Base-by-base conservation (phyloP, 1,140 invertebrate species). In the Diorhabda sublineata region DNA sequence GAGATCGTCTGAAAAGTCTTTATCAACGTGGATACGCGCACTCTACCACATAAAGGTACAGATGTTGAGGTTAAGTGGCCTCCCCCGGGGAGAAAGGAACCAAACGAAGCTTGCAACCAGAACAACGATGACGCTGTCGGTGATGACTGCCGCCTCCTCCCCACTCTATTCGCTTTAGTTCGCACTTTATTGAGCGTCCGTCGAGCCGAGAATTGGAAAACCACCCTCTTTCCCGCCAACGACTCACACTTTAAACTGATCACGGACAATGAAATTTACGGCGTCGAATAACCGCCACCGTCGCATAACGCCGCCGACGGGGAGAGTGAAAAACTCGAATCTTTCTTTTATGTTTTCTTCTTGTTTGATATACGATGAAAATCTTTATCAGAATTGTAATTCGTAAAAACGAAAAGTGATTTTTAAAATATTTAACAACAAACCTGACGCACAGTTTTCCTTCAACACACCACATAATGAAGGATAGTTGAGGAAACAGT, bases 121-220 rank as follows among this genome's bases (percentile, higher is more conserved):
- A 75, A 80, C 78, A 79, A 79, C 75, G 74, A 71, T 68, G 75
- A 74, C 47, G 47, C 47, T 52, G 47, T 52, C 47, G 47, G 47
- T 52, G 47, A n/a, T 52, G 47, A n/a, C 47, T 52, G 47, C 6
- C n/a, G 47, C 47, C n/a, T n/a, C 47, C 47, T 52, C 47, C 47
- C 47, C 76, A 75, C 76, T 76, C 69, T 75, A 76, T 73, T 66
- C 74, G 72, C 75, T 77, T 78, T 77, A 77, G 76, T 80, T 80
- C 79, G 78, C 79, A 80, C 79, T 77, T 80, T 80, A 80, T 80
- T 80, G 79, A 80, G 76, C 79, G 78, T 75, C 74, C 73, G 79
- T 64, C 78, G 77, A 80, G 79, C 75, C 75, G 78, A 78, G 77
- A 80, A 80, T 80, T 77, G 73, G 76, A 77, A 78, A 79, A 69